Conservation (phyloP, 2,888 invertebrate genomes). For the Aproaerema taeniolella region DNA sequence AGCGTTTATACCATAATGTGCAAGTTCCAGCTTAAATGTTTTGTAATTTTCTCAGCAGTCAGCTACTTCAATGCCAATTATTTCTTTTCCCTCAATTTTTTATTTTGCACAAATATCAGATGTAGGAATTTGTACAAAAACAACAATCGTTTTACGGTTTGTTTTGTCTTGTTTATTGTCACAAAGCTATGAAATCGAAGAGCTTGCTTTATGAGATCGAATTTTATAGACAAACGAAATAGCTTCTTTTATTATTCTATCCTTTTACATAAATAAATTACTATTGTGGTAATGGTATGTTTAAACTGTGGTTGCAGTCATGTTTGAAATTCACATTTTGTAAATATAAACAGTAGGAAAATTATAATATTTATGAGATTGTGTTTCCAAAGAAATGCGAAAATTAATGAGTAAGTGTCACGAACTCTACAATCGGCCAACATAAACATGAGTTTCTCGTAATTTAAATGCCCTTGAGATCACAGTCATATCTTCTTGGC, state of each 20-base stretch:
- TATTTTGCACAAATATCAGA: too few relatives aligned
- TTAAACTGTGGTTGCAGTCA: too few relatives aligned
- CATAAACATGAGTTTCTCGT: constrained; percentile 36
- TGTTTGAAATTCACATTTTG: too few relatives aligned
- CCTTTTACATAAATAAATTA: too few relatives aligned
- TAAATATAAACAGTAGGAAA: too few relatives aligned
- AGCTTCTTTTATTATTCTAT: constrained; percentile 2
- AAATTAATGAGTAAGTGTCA: too few relatives aligned
- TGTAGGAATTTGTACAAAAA: background rate
- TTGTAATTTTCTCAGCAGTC: background rate
- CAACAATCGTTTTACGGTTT: constrained; percentile 30
- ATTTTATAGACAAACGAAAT: constrained; percentile 20
- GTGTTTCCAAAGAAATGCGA: too few relatives aligned
- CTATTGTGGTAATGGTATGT: too few relatives aligned
- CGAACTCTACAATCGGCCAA: constrained; percentile 20
- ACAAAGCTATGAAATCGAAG: constrained; percentile 24
- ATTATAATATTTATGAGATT: too few relatives aligned
- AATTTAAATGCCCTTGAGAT: constrained; percentile 55
- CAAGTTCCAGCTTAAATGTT: background rate
- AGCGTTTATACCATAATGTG: too few relatives aligned
- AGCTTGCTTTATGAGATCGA: constrained; percentile 24
- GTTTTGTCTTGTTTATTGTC: constrained; percentile 23
- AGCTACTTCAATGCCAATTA: too few relatives aligned
- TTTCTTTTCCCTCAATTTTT: too few relatives aligned
- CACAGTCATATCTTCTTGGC: constrained; percentile 48